Evolutionary conservation across 2,888 invertebrate species (phyloP), one percentile per base, ranked within the genome.

Genomic region (Hydrotaea cyrtoneurina): DNA sequence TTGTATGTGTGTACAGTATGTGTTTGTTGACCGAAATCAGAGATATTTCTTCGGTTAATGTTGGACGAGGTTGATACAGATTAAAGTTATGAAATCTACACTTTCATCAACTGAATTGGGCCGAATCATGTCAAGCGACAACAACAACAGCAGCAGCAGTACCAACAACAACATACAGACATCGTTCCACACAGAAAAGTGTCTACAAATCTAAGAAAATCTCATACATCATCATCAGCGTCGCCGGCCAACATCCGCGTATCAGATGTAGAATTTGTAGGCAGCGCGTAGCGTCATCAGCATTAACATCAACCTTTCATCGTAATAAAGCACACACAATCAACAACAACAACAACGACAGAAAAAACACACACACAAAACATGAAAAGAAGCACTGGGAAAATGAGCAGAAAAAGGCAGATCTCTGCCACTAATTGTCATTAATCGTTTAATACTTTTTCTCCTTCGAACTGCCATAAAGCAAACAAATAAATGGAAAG

Each of bases 391-490:
- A 15, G 31, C 15, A 21, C 7, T 17, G 62, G 62, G 31, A 31
- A 31, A 62, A 62, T 13, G n/a, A 13, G 50, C 50, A n/a, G 8
- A 50, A 50, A 50, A 50, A 50, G 62, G 17, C 31, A 5, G 55
- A 62, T 62, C 31, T 26, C 23, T 15, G 62, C 62, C 31, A 62
- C 78, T 78, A 59, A 81, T 77, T 73, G 57, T 66, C 46, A 81
- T 73, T 77, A 81, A 73, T 77, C 73, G 36, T 73, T 21, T 26
- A 77, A 77, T 73, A 64, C 69, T 53, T 36, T 75, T 80, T 57
- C 57, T 57, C 31, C 46, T 62, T 69, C 26, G 66, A 21, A 26
- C 17, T 23, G 21, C n/a, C 50, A 50, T 50, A 55, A 55, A 55
- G 19, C 11, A 55, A 66, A 66, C 66, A 66, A 66, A 66, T 19